phyloP scores from a whole-genome alignment of 2,888 invertebrate species.

The Marasmarcha lunaedactyla region DNA sequence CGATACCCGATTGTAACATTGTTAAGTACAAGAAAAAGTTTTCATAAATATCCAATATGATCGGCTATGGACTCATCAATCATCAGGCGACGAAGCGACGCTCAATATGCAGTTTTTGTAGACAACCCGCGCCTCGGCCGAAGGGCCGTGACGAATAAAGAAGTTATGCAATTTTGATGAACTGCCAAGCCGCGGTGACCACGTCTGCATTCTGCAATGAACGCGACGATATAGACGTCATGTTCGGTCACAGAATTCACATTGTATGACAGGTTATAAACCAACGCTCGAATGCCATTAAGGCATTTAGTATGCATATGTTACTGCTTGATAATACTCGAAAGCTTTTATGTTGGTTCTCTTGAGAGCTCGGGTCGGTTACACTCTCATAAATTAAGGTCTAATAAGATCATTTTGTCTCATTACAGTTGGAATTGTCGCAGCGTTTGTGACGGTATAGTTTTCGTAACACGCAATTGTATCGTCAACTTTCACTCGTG shows the following conservation, averaged over 20 bases:
- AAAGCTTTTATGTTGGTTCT: too few relatives aligned
- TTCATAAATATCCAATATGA: neutral
- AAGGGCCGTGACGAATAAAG: slow-evolving; percentile 44
- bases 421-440: neutral
- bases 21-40: slow-evolving; percentile 2
- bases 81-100: neutral
- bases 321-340: too few relatives aligned
- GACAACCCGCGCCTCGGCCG: slow-evolving; percentile 14
- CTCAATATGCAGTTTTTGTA: slow-evolving; percentile 14
- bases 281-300: too few relatives aligned
- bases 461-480: slow-evolving; percentile 43
- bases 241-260: slow-evolving; percentile 13
- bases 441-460: neutral
- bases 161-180: slow-evolving; percentile 64
- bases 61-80: neutral
- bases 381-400: too few relatives aligned
- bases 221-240: slow-evolving; percentile 47
- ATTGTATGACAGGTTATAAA: too few relatives aligned
- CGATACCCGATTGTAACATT: slow-evolving; percentile 11
- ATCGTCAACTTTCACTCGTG: slow-evolving; percentile 55
- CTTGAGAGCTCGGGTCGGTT: too few relatives aligned
- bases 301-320: too few relatives aligned
- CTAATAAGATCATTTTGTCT: too few relatives aligned
- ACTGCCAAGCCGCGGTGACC: slow-evolving; percentile 29
- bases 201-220: slow-evolving; percentile 27